These are phyloP conservation scores for Agrochola lota DNA, from an alignment of 2,888 invertebrate species.

Conservation along the genomic window DNA sequence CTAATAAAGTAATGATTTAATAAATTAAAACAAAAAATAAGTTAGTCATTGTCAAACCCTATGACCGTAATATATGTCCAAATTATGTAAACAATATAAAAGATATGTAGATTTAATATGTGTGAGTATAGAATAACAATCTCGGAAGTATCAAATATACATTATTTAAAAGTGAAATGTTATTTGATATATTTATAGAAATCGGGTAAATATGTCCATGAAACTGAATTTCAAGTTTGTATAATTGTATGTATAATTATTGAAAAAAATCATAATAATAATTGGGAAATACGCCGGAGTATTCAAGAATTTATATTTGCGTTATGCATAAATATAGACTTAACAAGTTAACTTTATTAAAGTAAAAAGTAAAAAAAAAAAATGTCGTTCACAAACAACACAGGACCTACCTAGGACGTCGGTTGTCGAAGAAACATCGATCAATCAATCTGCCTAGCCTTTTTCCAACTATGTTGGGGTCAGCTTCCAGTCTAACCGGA, in stretches of 20 bases:
- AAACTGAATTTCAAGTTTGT: slow-evolving; percentile 19
- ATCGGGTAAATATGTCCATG: not conserved
- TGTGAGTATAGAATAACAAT: slow-evolving; percentile 22
- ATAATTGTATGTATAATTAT: slow-evolving; percentile 10
- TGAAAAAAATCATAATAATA: not conserved
- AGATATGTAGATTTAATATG: slow-evolving; percentile 53
- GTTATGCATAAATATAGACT: too few species aligned
- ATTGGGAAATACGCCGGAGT: not conserved
- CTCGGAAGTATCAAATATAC: slow-evolving; percentile 10
- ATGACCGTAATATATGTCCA: slow-evolving; percentile 34
- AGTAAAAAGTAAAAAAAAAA: slow-evolving; percentile 7
- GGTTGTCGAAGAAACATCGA: slow-evolving; percentile 22
- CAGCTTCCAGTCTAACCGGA: not conserved
- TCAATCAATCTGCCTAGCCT: not conserved
- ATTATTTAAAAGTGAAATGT: not conserved
- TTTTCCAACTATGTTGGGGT: not conserved
- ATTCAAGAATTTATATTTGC: not conserved
- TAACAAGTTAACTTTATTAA: slow-evolving; percentile 25
- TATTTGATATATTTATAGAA: slow-evolving; percentile 14
- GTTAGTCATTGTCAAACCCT: slow-evolving; percentile 17
- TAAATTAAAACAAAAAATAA: not conserved
- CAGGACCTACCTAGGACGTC: not conserved
- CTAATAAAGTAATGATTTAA: not conserved
- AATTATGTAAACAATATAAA: slow-evolving; percentile 40
- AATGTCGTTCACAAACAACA: slow-evolving; percentile 13